phyloP scores from a whole-genome alignment of 2,888 invertebrate genomes.

The Gymnoscelis rufifasciata region DNA sequence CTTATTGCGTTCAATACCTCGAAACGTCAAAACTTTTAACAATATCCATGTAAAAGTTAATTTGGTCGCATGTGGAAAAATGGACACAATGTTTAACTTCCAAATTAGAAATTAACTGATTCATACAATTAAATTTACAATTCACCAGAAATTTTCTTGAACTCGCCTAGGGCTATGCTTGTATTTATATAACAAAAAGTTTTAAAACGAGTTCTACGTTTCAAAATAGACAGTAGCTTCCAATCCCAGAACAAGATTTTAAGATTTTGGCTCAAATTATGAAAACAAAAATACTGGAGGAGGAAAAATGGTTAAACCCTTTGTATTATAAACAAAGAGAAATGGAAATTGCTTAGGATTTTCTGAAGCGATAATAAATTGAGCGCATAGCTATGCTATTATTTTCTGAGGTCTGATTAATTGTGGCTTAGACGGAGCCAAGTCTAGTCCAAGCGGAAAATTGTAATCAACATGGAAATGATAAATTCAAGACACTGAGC shows the following conservation, averaged over 20 bases:
- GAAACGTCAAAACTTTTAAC: constrained; percentile 39
- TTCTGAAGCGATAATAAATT: constrained; percentile 50
- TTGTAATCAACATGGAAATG: neutral
- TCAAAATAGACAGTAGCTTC: constrained; percentile 14
- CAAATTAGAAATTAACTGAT: too few relatives aligned
- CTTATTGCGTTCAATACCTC: constrained; percentile 50
- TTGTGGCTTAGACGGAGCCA: constrained; percentile 32
- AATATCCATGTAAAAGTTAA: constrained; percentile 6
- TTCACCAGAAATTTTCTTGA: neutral
- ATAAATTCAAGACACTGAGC: neutral
- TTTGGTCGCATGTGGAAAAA: neutral
- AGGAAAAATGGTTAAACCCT: constrained; percentile 40
- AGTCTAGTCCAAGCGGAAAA: constrained; percentile 15
- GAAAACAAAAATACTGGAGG: constrained; percentile 28
- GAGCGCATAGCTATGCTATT: constrained; percentile 42
- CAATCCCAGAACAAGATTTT: too few relatives aligned
- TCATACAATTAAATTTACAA: too few relatives aligned
- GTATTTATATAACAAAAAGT: constrained; percentile 10
- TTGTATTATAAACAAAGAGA: constrained; percentile 47
- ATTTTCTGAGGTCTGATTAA: constrained; percentile 44
- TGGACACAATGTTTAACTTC: too few relatives aligned
- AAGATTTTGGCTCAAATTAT: constrained; percentile 25
- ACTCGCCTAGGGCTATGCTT: neutral
- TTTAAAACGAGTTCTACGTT: constrained; percentile 18
- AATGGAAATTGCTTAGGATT: constrained; percentile 41